Percentiles rank a stretch among this genome's conserved stretches.
Conservation (phyloP, 2,113 vertebrate species). For the Nycticorax nycticorax region DNA sequence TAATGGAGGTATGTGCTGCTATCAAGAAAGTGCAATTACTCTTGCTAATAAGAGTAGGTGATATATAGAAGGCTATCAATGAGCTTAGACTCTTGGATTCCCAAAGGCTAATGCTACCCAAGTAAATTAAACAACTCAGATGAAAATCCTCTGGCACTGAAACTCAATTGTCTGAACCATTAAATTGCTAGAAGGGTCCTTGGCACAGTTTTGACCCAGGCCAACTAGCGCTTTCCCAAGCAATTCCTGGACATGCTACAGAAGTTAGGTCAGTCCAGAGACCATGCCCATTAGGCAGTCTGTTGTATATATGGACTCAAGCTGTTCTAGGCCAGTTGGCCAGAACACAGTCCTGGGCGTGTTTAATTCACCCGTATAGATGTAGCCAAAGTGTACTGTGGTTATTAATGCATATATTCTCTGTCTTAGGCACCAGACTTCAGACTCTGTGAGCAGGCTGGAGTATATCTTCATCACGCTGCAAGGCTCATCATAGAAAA, state of each 20-base stretch:
- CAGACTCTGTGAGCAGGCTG: not conserved
- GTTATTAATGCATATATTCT: not conserved
- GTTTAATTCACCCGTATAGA: not conserved
- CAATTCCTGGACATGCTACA: slow-evolving; percentile 5
- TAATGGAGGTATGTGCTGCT: not conserved
- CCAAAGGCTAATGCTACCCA: slow-evolving; percentile 26
- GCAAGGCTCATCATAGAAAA: not conserved
- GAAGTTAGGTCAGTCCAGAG: not conserved
- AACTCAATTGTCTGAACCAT: slow-evolving; percentile 10
- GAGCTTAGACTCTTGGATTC: slow-evolving; percentile 30
- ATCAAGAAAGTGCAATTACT: slow-evolving; percentile 38
- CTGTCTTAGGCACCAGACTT: not conserved
- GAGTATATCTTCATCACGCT: not conserved
- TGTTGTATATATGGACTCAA: not conserved
- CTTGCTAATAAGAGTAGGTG: slow-evolving; percentile 34
- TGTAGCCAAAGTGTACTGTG: not conserved
- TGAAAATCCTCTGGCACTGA: slow-evolving; percentile 35
- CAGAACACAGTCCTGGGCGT: not conserved
- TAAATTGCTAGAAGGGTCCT: slow-evolving; percentile 35
- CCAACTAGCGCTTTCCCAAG: not conserved
- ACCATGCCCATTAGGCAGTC: not conserved
- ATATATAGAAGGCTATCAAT: slow-evolving; percentile 46
- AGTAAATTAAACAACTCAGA: slow-evolving; percentile 45
- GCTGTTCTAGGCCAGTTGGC: not conserved
- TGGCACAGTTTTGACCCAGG: slow-evolving; percentile 24